phyloP scores from a whole-genome alignment of 2,797 vertebrate genomes.

The Pelochelys cantorii region DNA sequence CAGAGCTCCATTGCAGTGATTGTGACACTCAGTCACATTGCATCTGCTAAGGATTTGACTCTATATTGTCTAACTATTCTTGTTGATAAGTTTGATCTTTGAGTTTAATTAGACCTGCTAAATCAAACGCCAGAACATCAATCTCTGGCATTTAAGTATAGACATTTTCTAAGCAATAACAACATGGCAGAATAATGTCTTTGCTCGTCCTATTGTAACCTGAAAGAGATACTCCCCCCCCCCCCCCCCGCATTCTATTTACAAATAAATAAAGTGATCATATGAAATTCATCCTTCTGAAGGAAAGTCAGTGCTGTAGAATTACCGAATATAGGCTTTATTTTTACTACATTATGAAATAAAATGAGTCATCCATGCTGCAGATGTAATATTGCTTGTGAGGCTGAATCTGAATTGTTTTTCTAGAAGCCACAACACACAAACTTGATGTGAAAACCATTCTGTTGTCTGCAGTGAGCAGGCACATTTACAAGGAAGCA shows the following conservation, averaged over 20 bases:
- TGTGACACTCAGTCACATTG: too few relatives aligned
- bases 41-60: too few relatives aligned
- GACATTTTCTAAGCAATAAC: conserved; percentile 26
- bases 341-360: conserved; percentile 60
- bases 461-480: conserved; percentile 32
- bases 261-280: conserved; percentile 59
- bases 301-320: conserved; percentile 67
- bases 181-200: conserved; percentile 41
- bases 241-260: conserved; percentile 53
- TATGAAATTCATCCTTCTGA: conserved; percentile 70
- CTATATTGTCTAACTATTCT: too few relatives aligned
- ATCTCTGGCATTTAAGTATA: too few relatives aligned
- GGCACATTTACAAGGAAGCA: conserved; percentile 58
- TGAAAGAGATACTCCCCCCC: conserved; percentile 65
- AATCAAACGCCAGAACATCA: too few relatives aligned
- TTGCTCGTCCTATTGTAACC: conserved; percentile 59
- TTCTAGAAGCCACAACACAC: conserved; percentile 59
- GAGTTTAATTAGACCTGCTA: too few relatives aligned
- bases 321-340: conserved; percentile 71
- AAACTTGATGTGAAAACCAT: conserved; percentile 30
- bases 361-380: conserved; percentile 69
- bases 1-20: too few relatives aligned
- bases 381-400: conserved; percentile 35
- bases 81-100: too few relatives aligned
- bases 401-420: conserved; percentile 65